phyloP scores from a whole-genome alignment of 2,888 invertebrate species.

The Dorcus hopei region DNA sequence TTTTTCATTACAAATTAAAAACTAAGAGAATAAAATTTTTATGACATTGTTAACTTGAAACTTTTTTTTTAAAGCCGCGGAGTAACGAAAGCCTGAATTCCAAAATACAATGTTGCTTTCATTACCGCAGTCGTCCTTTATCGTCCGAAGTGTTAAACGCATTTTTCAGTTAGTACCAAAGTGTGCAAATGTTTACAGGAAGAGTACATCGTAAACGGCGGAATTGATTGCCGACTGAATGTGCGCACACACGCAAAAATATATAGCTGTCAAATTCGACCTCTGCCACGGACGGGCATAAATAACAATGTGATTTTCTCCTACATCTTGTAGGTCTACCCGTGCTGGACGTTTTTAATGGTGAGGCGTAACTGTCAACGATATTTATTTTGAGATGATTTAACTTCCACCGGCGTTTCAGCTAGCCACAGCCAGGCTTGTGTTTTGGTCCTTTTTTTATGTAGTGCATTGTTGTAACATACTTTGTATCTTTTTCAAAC shows the following conservation, averaged over 20 bases:
- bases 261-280: conserved; percentile 27
- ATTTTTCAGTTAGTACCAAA: not conserved
- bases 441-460: not conserved
- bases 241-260: not conserved
- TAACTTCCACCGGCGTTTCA: conserved; percentile 25
- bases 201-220: no score
- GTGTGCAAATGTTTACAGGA: not conserved
- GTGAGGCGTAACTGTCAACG: conserved; percentile 44
- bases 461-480: not conserved
- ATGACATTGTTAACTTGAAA: no score
- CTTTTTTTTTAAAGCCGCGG: no score
- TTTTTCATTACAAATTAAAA: no score
- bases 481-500: no score
- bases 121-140: no score
- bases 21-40: no score
- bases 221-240: no score
- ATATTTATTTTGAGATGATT: conserved; percentile 50
- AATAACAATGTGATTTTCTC: conserved; percentile 44
- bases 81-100: no score
- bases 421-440: conserved; percentile 7
- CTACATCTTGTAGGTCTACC: conserved; percentile 37
- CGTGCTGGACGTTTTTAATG: conserved; percentile 19
- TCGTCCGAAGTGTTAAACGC: no score
- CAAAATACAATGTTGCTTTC: no score
- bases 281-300: conserved; percentile 34